phyloP scores from a whole-genome alignment of 2,888 invertebrate genomes.

The Prenolepis imparis region DNA sequence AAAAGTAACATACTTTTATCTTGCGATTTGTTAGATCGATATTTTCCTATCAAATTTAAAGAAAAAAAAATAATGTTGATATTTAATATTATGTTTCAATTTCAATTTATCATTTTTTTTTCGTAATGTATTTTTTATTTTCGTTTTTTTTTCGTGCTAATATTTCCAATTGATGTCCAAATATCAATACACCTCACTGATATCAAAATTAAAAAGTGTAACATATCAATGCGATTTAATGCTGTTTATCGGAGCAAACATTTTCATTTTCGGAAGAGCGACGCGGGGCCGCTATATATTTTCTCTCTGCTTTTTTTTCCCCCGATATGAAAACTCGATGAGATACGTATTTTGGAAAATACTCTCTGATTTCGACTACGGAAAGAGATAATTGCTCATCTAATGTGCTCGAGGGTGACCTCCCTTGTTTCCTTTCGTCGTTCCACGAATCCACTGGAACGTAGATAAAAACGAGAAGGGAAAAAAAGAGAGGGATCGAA shows the following conservation, averaged over 20 bases:
- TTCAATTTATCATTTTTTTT: neutral
- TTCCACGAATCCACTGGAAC: neutral
- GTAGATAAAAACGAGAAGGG: neutral
- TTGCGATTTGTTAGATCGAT: neutral
- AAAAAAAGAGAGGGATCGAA: conserved; percentile 16
- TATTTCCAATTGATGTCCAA: neutral
- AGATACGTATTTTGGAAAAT: conserved; percentile 35
- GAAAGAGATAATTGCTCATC: neutral
- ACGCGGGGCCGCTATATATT: neutral
- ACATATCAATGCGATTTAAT: neutral
- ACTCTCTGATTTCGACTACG: conserved; percentile 33
- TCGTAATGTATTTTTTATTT: neutral
- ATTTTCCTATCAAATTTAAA: neutral
- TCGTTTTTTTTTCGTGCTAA: neutral
- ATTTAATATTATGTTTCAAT: neutral
- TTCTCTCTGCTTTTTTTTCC: conserved; percentile 5
- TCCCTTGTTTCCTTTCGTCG: conserved; percentile 17
- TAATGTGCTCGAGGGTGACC: conserved; percentile 13
- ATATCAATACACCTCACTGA: neutral
- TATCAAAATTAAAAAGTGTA: neutral
- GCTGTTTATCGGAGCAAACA: conserved; percentile 2
- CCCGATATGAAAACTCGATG: conserved; percentile 28
- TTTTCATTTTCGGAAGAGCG: neutral
- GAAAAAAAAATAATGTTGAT: too few species aligned
- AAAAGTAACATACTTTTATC: neutral